Conservation (phyloP, 2,888 invertebrate genomes). For the Herminia tarsipennalis region DNA sequence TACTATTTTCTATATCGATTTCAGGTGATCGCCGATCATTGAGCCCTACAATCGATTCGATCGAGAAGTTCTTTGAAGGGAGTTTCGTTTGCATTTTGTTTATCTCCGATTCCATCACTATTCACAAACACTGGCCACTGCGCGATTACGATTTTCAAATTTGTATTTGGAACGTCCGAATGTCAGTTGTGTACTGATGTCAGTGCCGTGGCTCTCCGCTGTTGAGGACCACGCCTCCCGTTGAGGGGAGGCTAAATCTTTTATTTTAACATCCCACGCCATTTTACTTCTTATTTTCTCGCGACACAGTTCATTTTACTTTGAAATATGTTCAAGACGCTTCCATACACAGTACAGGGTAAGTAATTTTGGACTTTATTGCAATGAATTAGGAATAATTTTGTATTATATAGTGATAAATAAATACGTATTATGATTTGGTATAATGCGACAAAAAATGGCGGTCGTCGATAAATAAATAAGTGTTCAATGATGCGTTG, state of each 20-base stretch:
- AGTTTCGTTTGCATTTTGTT: slow-evolving; percentile 76
- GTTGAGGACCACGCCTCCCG: slow-evolving; percentile 57
- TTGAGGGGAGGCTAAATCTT: slow-evolving; percentile 49
- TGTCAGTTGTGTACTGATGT: slow-evolving; percentile 59
- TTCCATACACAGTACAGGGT: not conserved
- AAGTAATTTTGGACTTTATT: slow-evolving; percentile 16
- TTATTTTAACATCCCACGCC: not conserved
- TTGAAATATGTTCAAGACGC: not conserved
- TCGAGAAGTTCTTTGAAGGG: slow-evolving; percentile 87
- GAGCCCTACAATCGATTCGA: slow-evolving; percentile 86
- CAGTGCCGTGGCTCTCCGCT: slow-evolving; percentile 44
- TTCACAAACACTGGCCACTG: slow-evolving; percentile 44
- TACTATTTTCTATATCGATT: slow-evolving; percentile 78
- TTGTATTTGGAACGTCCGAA: slow-evolving; percentile 60
- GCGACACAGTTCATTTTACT: not conserved
- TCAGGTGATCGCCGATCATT: slow-evolving; percentile 72
- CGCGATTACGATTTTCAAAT: slow-evolving; percentile 36
- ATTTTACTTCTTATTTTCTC: slow-evolving; percentile 3
- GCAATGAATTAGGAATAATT: rapidly evolving
- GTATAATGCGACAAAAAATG: slow-evolving; percentile 44
- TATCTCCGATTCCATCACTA: slow-evolving; percentile 76
- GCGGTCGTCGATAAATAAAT: slow-evolving; percentile 38
- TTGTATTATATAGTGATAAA: slow-evolving; percentile 10
- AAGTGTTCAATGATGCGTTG: slow-evolving; percentile 41
- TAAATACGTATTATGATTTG: slow-evolving; percentile 45